Conservation (phyloP, 30 jellyfish, hydroid and myxozoan species). For the Phacellophora camtschatica region DNA sequence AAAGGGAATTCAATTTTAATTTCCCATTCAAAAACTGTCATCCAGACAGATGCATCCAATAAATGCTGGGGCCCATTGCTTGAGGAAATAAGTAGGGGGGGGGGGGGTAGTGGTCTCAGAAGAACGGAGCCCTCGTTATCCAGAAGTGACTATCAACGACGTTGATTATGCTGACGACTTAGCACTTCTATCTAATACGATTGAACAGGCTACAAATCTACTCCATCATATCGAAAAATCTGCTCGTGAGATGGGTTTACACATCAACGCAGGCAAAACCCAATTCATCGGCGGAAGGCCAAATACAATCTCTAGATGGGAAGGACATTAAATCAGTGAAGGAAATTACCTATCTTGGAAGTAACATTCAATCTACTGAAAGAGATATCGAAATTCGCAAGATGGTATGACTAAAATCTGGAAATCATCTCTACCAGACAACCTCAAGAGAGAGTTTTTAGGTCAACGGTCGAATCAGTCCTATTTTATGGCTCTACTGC, state of each 20-base stretch:
- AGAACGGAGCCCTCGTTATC: no score
- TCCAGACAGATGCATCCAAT: no score
- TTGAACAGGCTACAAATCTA: background rate
- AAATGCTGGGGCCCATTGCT: no score
- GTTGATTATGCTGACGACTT: background rate
- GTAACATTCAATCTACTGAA: background rate
- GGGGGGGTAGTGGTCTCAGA: no score
- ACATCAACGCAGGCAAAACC: slow-evolving; percentile 10
- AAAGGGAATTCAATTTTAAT: no score
- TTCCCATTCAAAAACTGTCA: no score
- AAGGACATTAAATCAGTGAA: background rate
- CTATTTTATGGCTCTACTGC: slow-evolving; percentile 12
- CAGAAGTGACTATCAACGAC: no score
- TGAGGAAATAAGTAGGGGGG: no score
- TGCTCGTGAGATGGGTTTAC: background rate
- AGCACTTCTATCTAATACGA: background rate
- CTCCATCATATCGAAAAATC: slow-evolving; percentile 6
- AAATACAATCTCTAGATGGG: background rate
- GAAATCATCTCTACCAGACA: slow-evolving; percentile 13
- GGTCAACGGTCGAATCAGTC: slow-evolving; percentile 34
- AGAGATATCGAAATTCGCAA: slow-evolving; percentile 19
- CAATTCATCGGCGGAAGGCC: background rate
- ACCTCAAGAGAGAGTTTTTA: slow-evolving; percentile 22
- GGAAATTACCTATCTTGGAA: slow-evolving; percentile 23
- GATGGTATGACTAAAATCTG: background rate